Percentiles rank a stretch among this genome's conserved stretches.
Conservation (phyloP, 23 tunicate species). For the Trididemnum nubilum region DNA sequence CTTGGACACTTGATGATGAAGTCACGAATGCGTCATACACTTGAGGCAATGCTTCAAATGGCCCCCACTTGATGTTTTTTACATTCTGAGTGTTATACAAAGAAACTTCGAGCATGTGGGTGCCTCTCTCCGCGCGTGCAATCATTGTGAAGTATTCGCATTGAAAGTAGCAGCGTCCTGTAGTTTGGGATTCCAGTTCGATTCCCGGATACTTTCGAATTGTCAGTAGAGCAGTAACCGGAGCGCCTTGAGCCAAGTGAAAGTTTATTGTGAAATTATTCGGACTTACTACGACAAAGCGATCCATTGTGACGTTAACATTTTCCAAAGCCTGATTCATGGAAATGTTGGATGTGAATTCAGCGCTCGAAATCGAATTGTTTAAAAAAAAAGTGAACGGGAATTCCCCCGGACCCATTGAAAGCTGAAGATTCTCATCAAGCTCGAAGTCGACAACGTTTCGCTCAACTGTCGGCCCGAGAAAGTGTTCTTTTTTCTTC, state of each 20-base stretch:
- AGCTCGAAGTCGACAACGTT: background rate
- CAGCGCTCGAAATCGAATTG: background rate
- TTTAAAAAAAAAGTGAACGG: background rate
- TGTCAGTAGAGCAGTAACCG: background rate
- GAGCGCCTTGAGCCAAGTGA: background rate
- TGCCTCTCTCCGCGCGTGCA: background rate
- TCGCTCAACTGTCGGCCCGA: background rate
- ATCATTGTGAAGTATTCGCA: background rate
- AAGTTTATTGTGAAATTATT: background rate
- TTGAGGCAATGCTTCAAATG: constrained; percentile 14
- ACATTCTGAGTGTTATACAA: background rate
- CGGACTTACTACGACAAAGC: background rate
- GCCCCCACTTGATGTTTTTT: background rate
- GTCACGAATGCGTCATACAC: constrained; percentile 7
- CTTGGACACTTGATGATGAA: background rate
- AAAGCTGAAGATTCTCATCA: background rate
- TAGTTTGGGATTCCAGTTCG: background rate
- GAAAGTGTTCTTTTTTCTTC: background rate
- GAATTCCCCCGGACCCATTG: background rate
- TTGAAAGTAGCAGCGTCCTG: background rate
- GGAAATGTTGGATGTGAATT: background rate
- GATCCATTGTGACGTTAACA: background rate
- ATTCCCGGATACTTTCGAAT: background rate
- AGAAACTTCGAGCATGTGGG: background rate
- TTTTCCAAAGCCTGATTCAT: background rate